Conservation (phyloP, 2,113 vertebrate genomes). For the Tetraodon nigroviridis region DNA sequence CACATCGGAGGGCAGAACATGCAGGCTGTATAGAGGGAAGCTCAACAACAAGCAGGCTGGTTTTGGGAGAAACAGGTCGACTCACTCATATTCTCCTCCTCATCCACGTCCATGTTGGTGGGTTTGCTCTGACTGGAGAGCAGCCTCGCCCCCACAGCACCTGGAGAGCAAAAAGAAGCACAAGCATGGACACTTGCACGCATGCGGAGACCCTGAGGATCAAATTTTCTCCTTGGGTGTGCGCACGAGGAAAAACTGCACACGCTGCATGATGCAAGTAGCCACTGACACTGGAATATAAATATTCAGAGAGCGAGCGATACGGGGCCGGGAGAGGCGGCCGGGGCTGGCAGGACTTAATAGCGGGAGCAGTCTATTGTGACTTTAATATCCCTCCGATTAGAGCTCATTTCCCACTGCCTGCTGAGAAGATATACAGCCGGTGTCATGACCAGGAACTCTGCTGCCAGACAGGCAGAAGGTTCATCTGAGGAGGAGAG, state of each 20-base stretch:
- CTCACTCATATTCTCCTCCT: conserved; percentile 99
- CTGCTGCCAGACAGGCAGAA: conserved; percentile 23
- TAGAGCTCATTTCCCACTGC: conserved; percentile 69
- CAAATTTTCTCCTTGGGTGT: not conserved
- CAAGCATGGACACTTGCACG: conserved; percentile 12
- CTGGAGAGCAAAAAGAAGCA: conserved; percentile 70
- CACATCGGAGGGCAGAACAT: conserved; percentile 35
- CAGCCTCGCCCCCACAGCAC: conserved; percentile 71
- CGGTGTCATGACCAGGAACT: conserved; percentile 64
- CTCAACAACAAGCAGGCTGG: conserved; percentile 15
- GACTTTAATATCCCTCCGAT: conserved; percentile 75
- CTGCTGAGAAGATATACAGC: conserved; percentile 61
- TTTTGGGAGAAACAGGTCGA: conserved; percentile 19
- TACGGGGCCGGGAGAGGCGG: conserved; percentile 67
- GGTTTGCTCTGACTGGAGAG: conserved; percentile 75
- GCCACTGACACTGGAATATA: conserved; percentile 57
- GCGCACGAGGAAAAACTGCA: conserved; percentile 23
- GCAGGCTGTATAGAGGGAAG: conserved; percentile 27
- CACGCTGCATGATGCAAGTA: conserved; percentile 40
- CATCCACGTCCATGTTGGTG: conserved; percentile 86
- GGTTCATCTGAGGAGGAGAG: conserved; percentile 42
- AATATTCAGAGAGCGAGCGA: conserved; percentile 71
- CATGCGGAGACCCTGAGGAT: conserved; percentile 30
- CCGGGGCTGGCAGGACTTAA: conserved; percentile 69
- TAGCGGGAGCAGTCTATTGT: conserved; percentile 73